Conservation (phyloP, 2,797 vertebrate species). For the Microctenopoma stevenorrisi region DNA sequence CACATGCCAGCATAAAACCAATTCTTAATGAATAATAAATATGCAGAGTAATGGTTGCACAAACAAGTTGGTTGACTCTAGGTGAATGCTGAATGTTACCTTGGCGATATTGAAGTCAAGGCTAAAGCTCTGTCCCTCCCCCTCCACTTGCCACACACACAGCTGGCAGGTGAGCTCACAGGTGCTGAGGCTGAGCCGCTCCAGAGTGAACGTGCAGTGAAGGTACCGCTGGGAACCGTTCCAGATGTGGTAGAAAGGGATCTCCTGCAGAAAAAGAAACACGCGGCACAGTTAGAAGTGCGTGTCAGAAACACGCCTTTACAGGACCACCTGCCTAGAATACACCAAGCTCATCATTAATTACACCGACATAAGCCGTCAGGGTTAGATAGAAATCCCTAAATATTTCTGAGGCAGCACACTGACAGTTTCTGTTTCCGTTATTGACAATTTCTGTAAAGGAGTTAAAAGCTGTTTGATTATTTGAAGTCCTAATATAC, state of each 20-base stretch:
- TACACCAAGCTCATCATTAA: slow-evolving; percentile 59
- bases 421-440: slow-evolving; percentile 27
- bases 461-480: slow-evolving; percentile 16
- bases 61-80: neutral
- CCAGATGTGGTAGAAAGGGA: slow-evolving; percentile 99
- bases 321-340: slow-evolving; percentile 56
- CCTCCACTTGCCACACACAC: slow-evolving; percentile 99
- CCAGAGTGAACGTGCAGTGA: slow-evolving; percentile 97
- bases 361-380: slow-evolving; percentile 48
- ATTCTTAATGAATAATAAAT: slow-evolving; percentile 4
- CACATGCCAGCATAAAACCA: neutral
- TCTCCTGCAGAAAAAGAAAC: slow-evolving; percentile 85
- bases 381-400: slow-evolving; percentile 19
- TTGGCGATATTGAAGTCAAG: slow-evolving; percentile 97
- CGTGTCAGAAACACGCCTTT: slow-evolving; percentile 35
- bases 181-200: slow-evolving; percentile 94
- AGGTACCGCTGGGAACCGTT: slow-evolving; percentile 94
- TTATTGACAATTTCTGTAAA: slow-evolving; percentile 29
- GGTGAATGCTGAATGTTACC: slow-evolving; percentile 77
- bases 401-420: slow-evolving; percentile 47
- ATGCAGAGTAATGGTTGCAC: neutral
- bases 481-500: slow-evolving; percentile 8
- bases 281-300: slow-evolving; percentile 49
- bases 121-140: slow-evolving; percentile 96
- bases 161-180: slow-evolving; percentile 97